A percentile compares a stretch with the other conserved stretches of the same genome.
These are phyloP conservation scores for Asbolus verrucosus DNA, from an alignment of 1,140 invertebrate species.

Conservation along the genomic window DNA sequence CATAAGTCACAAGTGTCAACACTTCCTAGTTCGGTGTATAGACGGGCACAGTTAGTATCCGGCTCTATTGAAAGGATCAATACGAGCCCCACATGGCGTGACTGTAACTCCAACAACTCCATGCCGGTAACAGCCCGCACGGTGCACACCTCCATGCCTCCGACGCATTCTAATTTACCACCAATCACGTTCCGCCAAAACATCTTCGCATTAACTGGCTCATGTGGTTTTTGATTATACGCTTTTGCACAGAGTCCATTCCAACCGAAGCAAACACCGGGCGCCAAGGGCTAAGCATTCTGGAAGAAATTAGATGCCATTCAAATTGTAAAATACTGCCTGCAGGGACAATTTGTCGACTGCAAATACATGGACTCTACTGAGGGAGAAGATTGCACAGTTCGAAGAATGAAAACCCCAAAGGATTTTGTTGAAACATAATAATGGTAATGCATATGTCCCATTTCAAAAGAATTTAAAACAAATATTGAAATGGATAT, in stretches of 20 bases:
- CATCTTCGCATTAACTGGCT: constrained; percentile 16
- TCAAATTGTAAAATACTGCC: constrained; percentile 27
- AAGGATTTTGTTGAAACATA: too few relatives aligned
- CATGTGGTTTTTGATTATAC: constrained; percentile 28
- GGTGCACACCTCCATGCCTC: constrained; percentile 25
- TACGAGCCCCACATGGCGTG: constrained; percentile 36
- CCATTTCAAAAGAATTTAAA: too few relatives aligned
- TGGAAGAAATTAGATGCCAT: constrained; percentile 36
- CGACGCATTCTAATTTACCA: constrained; percentile 24
- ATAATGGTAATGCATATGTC: too few relatives aligned
- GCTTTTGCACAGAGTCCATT: constrained; percentile 27
- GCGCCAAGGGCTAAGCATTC: too few relatives aligned
- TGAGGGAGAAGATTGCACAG: too few relatives aligned
- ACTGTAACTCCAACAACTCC: constrained; percentile 17
- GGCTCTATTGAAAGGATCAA: constrained; percentile 28
- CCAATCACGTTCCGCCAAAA: constrained; percentile 10
- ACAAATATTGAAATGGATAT: too few relatives aligned
- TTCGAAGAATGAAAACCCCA: too few relatives aligned
- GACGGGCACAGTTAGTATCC: constrained; percentile 16
- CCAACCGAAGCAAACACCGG: too few relatives aligned
- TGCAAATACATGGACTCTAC: too few relatives aligned
- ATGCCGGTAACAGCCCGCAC: constrained; percentile 28
- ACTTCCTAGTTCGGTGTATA: constrained; percentile 25
- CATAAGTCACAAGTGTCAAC: constrained; percentile 40
- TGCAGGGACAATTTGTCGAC: neutral